These are phyloP conservation scores for Drosophila tani DNA, from an alignment of 1,140 invertebrate species.

Conservation along the genomic window DNA sequence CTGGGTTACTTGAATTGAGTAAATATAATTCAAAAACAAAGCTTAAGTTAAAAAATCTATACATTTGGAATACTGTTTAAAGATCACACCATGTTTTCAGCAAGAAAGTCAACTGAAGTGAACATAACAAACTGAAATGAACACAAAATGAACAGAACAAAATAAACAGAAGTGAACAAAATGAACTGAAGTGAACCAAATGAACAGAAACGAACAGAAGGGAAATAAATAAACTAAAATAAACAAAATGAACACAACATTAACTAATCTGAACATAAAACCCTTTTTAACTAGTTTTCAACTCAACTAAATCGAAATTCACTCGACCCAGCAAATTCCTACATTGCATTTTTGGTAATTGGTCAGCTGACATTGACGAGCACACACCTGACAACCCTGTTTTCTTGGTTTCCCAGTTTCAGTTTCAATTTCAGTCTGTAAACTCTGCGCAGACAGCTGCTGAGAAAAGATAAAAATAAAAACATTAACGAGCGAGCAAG, in stretches of 20 bases:
- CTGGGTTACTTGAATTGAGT: not conserved
- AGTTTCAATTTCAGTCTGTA: slow-evolving; percentile 46
- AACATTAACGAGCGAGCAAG: slow-evolving; percentile 40
- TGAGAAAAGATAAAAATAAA: slow-evolving; percentile 31
- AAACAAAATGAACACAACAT: too few species aligned
- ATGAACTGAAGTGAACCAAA: not conserved
- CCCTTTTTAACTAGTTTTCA: not conserved
- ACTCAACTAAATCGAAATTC: not conserved
- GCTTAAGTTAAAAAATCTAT: not conserved
- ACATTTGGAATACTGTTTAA: not conserved
- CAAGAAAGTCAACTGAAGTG: not conserved
- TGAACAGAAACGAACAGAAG: not conserved
- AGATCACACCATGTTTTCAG: not conserved
- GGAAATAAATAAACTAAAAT: too few species aligned
- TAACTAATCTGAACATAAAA: not conserved
- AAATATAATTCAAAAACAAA: not conserved
- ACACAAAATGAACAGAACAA: not conserved
- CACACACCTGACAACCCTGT: slow-evolving; percentile 50
- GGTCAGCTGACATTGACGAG: slow-evolving; percentile 43
- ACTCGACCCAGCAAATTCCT: slow-evolving; percentile 16
- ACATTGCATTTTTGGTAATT: slow-evolving; percentile 20
- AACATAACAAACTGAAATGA: not conserved
- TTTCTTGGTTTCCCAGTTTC: slow-evolving; percentile 23
- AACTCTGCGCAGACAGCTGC: slow-evolving; percentile 50
- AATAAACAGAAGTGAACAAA: not conserved